Conservation (phyloP, 2,797 vertebrate genomes). For the Pteropus rufus region DNA sequence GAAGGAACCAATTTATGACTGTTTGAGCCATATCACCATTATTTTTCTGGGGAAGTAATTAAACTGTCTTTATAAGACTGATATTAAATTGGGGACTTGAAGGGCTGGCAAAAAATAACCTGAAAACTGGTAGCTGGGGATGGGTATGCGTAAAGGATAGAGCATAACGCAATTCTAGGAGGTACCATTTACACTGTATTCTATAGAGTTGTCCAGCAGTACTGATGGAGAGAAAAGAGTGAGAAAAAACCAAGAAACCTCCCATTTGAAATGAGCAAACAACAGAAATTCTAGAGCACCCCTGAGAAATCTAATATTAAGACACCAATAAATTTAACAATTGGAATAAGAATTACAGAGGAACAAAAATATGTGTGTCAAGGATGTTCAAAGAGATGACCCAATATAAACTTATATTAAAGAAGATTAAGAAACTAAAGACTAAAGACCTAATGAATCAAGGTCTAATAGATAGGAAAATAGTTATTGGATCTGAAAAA, state of each 20-base stretch:
- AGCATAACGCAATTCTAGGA: not conserved
- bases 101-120: not conserved
- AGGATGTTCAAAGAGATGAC: not conserved
- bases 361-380: not conserved
- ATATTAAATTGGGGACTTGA: not conserved
- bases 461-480: not conserved
- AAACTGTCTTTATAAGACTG: not conserved
- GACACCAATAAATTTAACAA: not conserved
- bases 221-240: not conserved
- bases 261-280: not conserved
- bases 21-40: not conserved
- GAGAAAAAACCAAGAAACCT: not conserved
- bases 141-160: not conserved
- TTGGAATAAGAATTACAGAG: conserved; percentile 6
- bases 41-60: not conserved
- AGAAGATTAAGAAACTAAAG: conserved; percentile 13
- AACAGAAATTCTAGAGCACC: not conserved
- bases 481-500: conserved; percentile 15
- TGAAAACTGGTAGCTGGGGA: not conserved
- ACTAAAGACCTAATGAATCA: not conserved
- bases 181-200: not conserved
- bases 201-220: not conserved
- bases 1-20: not conserved
- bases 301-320: not conserved
- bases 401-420: not conserved